Percentiles rank a stretch among this genome's conserved stretches.
Evolutionary conservation across 2,888 invertebrate species (phyloP).

Genomic region (Acanthacorydalis orientalis): DNA sequence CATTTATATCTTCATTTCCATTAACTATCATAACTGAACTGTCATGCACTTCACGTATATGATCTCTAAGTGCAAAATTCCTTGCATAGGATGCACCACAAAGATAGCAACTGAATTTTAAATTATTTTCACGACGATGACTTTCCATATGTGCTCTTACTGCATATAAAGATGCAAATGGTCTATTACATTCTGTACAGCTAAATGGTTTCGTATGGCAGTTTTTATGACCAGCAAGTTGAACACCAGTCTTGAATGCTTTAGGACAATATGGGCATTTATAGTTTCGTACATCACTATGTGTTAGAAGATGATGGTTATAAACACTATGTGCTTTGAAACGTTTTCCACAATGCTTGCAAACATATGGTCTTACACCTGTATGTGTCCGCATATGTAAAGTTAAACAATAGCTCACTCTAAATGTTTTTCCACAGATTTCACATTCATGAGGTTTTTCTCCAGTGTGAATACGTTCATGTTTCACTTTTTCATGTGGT

Average conservation of each 20-base stretch:
- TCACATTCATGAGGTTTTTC: conserved; percentile 66
- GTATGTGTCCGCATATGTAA: conserved; percentile 68
- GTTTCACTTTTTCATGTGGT: conserved; percentile 69
- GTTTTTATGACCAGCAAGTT: conserved; percentile 63
- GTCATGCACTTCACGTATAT: conserved; percentile 47
- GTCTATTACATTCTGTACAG: conserved; percentile 59
- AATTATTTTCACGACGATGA: conserved; percentile 48
- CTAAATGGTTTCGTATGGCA: conserved; percentile 67
- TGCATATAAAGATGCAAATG: conserved; percentile 62
- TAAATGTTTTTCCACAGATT: conserved; percentile 64
- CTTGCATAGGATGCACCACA: conserved; percentile 67
- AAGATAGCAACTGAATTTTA: conserved; percentile 48
- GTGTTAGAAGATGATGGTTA: conserved; percentile 58
- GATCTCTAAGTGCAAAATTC: conserved; percentile 56
- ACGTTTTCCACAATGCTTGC: conserved; percentile 51
- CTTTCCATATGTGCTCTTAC: conserved; percentile 61
- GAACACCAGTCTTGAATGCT: conserved; percentile 64
- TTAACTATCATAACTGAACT: not conserved
- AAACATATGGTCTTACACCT: conserved; percentile 58
- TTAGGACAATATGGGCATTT: conserved; percentile 62
- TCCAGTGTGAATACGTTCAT: conserved; percentile 67
- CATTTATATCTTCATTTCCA: conserved; percentile 3
- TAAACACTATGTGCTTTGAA: conserved; percentile 69
- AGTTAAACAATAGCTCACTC: conserved; percentile 64
- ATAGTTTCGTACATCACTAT: conserved; percentile 58